Evolutionary conservation across 2,888 invertebrate genomes (phyloP), one percentile per base, ranked within the genome.

Genomic region (Eudasyphora cyanicolor): DNA sequence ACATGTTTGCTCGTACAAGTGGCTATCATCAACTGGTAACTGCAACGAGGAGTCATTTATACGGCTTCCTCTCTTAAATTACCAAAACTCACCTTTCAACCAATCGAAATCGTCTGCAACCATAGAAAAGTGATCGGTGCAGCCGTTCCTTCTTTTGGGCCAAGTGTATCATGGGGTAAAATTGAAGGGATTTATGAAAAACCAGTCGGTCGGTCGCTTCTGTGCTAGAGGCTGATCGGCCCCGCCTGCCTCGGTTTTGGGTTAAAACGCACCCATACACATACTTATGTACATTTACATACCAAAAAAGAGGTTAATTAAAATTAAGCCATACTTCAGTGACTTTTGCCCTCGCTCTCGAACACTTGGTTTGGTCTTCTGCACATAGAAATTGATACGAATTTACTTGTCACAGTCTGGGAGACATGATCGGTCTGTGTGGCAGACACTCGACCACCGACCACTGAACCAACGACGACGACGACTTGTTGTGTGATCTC

Each of bases 351-450:
- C 84, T 73, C 71, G 67, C 54, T n/a, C 27, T 57, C 32, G 74
- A 35, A 29, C 27, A 62, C 35, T 76, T 73, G 57, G 45, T 67
- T 73, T 76, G 76, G n/a, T n/a, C n/a, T n/a, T n/a, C n/a, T n/a
- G 35, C 64, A 77, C 69, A 67, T n/a, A 82, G 83, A 83, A 83
- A 83, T 83, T 83, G 79, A 83, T 83, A 83, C 73, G 77, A 77
- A 80, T 83, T 80, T 83, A 51, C 76, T 79, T 83, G 77, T 19
- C 35, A n/a, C n/a, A n/a, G n/a, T n/a, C n/a, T n/a, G n/a, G n/a
- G n/a, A n/a, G n/a, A n/a, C n/a, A n/a, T n/a, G n/a, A n/a, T n/a
- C n/a, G n/a, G n/a, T n/a, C n/a, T n/a, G n/a, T n/a, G n/a, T n/a
- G 38, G 24, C 21, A 8, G 64, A n/a, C 64, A 38, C 1, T 21